Conservation (phyloP, 2,797 vertebrate species). For the Chelonia mydas region DNA sequence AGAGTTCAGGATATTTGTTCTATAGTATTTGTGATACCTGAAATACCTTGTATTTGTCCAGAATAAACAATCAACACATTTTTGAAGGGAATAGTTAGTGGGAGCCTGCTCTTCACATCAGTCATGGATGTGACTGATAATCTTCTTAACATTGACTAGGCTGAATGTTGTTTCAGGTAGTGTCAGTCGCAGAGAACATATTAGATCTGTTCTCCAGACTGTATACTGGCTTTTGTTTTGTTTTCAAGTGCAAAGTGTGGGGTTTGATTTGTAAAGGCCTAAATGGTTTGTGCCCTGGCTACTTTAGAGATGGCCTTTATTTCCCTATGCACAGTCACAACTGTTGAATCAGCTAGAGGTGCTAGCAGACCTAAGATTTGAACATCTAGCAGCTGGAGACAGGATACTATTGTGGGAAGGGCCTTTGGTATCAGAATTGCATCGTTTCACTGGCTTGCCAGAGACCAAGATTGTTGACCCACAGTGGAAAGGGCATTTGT, state of each 20-base stretch:
- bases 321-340: not conserved
- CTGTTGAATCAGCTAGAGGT: not conserved
- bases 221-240: not conserved
- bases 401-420: not conserved
- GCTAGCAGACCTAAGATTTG: not conserved
- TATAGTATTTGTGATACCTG: not conserved
- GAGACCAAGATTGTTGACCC: not conserved
- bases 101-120: not conserved
- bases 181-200: accelerated
- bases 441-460: not conserved
- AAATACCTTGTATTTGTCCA: not conserved
- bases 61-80: accelerated
- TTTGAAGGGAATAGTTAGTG: not conserved
- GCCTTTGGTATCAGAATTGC: not conserved
- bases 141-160: not conserved
- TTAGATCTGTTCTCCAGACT: not conserved
- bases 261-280: not conserved
- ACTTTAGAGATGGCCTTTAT: not conserved
- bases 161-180: not conserved
- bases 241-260: not conserved
- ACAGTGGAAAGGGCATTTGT: not conserved
- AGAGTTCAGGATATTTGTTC: not conserved
- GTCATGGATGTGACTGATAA: not conserved
- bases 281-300: not conserved
- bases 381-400: not conserved